Conservation (phyloP, 2,888 invertebrate species). For the Athetis lepigone region DNA sequence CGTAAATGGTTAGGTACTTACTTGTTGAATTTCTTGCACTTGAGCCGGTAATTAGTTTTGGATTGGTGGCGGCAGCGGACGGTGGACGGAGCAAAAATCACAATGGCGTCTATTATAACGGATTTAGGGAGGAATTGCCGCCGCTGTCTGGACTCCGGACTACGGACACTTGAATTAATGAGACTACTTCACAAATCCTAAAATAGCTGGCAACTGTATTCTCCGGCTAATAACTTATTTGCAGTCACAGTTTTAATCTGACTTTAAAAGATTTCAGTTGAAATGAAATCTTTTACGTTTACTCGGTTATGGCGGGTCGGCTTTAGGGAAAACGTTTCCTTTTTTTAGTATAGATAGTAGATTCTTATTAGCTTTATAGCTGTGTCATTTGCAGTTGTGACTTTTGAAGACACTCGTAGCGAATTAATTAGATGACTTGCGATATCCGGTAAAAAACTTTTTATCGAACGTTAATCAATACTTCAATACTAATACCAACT, state of each 20-base stretch:
- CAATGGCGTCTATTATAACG: slow-evolving; percentile 75
- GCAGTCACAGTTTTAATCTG: slow-evolving; percentile 62
- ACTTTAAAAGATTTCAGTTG: slow-evolving; percentile 53
- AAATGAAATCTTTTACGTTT: slow-evolving; percentile 65
- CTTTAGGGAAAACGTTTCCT: slow-evolving; percentile 13
- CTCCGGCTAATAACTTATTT: slow-evolving; percentile 65
- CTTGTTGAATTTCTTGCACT: slow-evolving; percentile 71
- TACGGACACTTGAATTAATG: slow-evolving; percentile 77
- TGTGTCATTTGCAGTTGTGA: not conserved
- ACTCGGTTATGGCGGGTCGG: slow-evolving; percentile 36
- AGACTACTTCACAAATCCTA: slow-evolving; percentile 69
- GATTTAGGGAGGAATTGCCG: slow-evolving; percentile 73
- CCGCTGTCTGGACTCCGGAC: slow-evolving; percentile 60
- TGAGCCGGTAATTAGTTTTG: slow-evolving; percentile 80
- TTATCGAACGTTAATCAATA: no score
- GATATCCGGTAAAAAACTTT: no score
- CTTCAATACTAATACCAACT: no score
- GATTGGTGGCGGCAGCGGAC: slow-evolving; percentile 68
- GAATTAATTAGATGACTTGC: no score
- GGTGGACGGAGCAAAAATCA: slow-evolving; percentile 74
- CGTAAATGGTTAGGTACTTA: slow-evolving; percentile 64
- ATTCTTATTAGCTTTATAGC: not conserved
- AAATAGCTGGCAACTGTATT: slow-evolving; percentile 65
- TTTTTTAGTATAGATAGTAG: not conserved
- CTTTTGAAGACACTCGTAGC: not conserved